phyloP scores from a whole-genome alignment of 2,113 vertebrate genomes.

The Pachypanchax playfairii region DNA sequence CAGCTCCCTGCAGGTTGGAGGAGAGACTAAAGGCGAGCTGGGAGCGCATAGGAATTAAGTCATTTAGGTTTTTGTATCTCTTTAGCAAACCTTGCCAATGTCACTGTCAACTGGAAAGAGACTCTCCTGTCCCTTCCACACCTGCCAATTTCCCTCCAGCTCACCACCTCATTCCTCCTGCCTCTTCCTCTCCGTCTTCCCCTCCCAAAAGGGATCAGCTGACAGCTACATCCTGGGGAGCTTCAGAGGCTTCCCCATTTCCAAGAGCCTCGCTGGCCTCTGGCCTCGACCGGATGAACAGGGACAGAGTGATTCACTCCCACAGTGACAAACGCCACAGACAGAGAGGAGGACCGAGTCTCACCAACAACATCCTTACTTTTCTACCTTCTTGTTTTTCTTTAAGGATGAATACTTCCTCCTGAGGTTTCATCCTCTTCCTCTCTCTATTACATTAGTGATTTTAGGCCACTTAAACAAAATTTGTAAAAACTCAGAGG shows the following conservation, averaged over 20 bases:
- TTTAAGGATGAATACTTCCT: accelerated
- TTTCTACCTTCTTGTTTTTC: neutral
- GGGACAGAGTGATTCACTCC: slow-evolving; percentile 44
- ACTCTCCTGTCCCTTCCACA: slow-evolving; percentile 52
- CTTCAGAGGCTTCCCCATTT: slow-evolving; percentile 70
- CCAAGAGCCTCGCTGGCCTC: slow-evolving; percentile 60
- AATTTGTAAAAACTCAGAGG: neutral
- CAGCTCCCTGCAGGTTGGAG: slow-evolving; percentile 28
- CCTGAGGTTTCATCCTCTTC: neutral
- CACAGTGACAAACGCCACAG: slow-evolving; percentile 37
- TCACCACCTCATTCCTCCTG: slow-evolving; percentile 6
- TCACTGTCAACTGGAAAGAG: slow-evolving; percentile 42
- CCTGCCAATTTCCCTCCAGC: slow-evolving; percentile 57
- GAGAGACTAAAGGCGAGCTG: slow-evolving; percentile 1
- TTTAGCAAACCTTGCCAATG: slow-evolving; percentile 62
- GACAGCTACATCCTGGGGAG: slow-evolving; percentile 79
- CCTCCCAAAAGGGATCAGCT: slow-evolving; percentile 70
- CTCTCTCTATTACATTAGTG: neutral
- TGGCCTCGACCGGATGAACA: slow-evolving; percentile 64
- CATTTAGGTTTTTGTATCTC: slow-evolving; percentile 50
- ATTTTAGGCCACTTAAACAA: neutral
- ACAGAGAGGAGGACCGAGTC: neutral
- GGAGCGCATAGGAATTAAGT: neutral
- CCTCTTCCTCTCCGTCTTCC: slow-evolving; percentile 48
- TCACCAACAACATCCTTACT: neutral